A percentile compares a stretch with the other conserved stretches of the same genome.
These are phyloP conservation scores for Melolontha melolontha DNA, from an alignment of 2,888 invertebrate genomes.

Conservation along the genomic window DNA sequence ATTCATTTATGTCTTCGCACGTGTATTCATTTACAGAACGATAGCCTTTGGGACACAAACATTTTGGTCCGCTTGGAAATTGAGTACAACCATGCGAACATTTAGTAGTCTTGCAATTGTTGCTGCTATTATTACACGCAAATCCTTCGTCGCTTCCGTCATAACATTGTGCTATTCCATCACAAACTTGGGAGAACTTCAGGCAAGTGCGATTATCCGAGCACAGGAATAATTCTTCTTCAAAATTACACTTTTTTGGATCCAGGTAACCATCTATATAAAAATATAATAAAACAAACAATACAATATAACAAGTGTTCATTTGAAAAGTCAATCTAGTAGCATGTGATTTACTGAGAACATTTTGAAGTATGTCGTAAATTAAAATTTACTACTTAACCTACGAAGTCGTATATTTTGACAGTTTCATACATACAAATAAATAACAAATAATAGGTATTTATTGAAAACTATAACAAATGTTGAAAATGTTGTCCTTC, in stretches of 20 bases:
- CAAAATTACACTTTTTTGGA: constrained; percentile 65
- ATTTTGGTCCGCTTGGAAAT: constrained; percentile 69
- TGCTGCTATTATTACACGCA: constrained; percentile 56
- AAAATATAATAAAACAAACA: not conserved
- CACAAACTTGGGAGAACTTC: constrained; percentile 67
- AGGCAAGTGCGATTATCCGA: constrained; percentile 70
- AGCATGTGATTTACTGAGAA: too few relatives aligned
- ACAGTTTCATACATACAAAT: too few relatives aligned
- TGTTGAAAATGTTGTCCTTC: too few relatives aligned
- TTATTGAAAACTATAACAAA: too few relatives aligned
- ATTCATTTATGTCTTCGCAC: constrained; percentile 75
- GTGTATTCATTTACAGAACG: constrained; percentile 61
- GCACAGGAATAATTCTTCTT: constrained; percentile 69
- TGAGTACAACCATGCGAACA: constrained; percentile 64
- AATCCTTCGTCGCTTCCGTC: constrained; percentile 74
- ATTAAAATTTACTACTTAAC: too few relatives aligned
- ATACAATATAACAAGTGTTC: not conserved
- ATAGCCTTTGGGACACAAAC: constrained; percentile 70
- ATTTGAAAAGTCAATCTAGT: constrained; percentile 13
- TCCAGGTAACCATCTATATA: constrained; percentile 58
- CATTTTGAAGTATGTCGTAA: too few relatives aligned
- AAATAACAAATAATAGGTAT: too few relatives aligned
- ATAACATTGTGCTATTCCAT: constrained; percentile 69
- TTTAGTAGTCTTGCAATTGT: constrained; percentile 59
- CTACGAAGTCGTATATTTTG: too few relatives aligned